A percentile compares a stretch with the other conserved stretches of the same genome.
These are phyloP conservation scores for Potamilus streckersoni DNA, from an alignment of 1,140 invertebrate genomes.

Conservation along the genomic window DNA sequence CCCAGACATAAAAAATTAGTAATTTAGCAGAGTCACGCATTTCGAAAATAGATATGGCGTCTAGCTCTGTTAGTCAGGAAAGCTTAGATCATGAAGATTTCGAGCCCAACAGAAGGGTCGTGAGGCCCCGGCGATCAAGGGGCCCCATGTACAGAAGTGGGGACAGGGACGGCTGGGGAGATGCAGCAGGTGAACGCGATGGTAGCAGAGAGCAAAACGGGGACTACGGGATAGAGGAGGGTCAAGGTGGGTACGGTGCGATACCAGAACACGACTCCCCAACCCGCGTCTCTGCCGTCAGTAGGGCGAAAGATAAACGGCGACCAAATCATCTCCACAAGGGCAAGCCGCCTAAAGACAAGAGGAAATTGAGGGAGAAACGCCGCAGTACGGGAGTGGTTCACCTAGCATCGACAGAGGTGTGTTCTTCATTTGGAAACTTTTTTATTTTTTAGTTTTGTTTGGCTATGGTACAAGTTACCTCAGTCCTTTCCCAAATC, in stretches of 20 bases:
- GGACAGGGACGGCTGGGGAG: constrained; percentile 30
- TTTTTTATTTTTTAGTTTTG: no score
- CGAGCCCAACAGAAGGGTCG: constrained; percentile 71
- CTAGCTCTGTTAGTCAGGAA: constrained; percentile 77
- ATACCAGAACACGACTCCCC: constrained; percentile 71
- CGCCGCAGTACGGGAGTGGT: constrained; percentile 76
- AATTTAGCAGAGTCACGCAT: no score
- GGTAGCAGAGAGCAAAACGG: constrained; percentile 44
- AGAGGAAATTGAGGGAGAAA: constrained; percentile 76
- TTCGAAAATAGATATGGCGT: constrained; percentile 70
- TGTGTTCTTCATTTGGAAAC: constrained; percentile 41
- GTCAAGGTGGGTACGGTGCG: constrained; percentile 16
- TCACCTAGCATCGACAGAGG: constrained; percentile 76
- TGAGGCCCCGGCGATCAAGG: constrained; percentile 72
- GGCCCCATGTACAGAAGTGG: constrained; percentile 68
- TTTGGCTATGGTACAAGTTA: no score
- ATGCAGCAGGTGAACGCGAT: constrained; percentile 27
- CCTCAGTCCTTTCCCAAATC: no score
- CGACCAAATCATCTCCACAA: constrained; percentile 73
- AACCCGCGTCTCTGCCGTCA: constrained; percentile 64
- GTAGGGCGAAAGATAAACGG: constrained; percentile 69
- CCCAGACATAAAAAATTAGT: no score
- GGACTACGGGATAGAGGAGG: constrained; percentile 31
- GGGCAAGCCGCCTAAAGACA: constrained; percentile 73
- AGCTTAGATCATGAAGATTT: constrained; percentile 73